These are phyloP conservation scores for Aquatica leii DNA, from an alignment of 2,888 invertebrate species.

Conservation along the genomic window DNA sequence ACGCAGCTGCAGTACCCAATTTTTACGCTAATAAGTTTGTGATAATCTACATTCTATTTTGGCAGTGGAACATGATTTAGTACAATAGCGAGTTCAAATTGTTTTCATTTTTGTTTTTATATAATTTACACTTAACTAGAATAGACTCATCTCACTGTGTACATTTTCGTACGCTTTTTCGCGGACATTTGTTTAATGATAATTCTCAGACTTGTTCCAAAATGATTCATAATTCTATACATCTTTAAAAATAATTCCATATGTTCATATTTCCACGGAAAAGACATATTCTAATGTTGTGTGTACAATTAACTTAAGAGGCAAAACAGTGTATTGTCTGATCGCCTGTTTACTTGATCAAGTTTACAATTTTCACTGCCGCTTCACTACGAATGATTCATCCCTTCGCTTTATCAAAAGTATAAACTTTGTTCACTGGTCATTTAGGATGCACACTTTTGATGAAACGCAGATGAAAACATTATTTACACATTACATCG, in stretches of 20 bases:
- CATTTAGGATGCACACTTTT: background rate
- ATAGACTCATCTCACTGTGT: background rate
- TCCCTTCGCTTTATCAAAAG: background rate
- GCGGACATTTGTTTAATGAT: background rate
- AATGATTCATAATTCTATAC: background rate
- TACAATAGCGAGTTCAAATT: background rate
- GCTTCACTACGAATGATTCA: background rate
- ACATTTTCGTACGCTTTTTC: background rate
- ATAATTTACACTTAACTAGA: background rate
- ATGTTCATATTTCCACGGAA: background rate
- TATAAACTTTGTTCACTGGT: background rate
- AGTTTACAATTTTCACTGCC: background rate
- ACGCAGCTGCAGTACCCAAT: background rate
- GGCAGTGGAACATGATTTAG: background rate
- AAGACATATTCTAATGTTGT: background rate
- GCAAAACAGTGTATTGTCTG: background rate
- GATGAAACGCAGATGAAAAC: background rate
- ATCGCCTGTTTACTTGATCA: background rate
- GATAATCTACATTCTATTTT: background rate
- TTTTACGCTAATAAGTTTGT: background rate
- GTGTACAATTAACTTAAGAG: background rate
- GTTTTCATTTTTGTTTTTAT: background rate
- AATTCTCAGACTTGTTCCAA: background rate
- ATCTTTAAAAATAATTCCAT: background rate
- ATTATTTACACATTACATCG: background rate